Conservation (phyloP, 2,113 vertebrate species). For the Onychostruthus taczanowskii region DNA sequence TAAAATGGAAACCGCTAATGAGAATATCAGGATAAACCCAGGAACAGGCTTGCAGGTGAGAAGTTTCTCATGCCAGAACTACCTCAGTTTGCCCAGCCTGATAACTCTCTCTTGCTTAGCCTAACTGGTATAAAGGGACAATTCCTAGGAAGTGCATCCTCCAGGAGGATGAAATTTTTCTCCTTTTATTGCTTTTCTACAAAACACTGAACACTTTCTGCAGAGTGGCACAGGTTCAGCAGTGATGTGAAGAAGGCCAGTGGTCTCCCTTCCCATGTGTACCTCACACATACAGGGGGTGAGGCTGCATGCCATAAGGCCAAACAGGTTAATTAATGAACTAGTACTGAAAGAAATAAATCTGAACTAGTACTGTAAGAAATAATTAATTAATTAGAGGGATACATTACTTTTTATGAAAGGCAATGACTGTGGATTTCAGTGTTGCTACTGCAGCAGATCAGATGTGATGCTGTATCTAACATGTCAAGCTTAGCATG, state of each 20-base stretch:
- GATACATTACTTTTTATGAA: neutral
- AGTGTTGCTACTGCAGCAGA: neutral
- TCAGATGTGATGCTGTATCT: neutral
- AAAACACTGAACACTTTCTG: neutral
- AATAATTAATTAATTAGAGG: neutral
- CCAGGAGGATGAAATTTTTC: neutral
- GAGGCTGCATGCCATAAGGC: fast-evolving
- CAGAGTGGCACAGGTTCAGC: neutral
- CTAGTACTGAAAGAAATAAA: neutral
- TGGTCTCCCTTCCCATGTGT: neutral
- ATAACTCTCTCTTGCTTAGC: neutral
- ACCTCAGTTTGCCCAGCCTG: neutral
- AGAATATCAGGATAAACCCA: neutral
- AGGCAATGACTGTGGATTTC: neutral
- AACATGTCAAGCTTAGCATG: neutral
- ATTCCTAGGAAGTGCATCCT: neutral
- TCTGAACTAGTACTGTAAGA: neutral
- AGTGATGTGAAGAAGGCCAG: neutral
- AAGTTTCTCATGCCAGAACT: neutral
- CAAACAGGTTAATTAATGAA: neutral
- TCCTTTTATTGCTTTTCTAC: neutral
- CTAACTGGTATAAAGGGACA: neutral
- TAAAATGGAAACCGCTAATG: neutral
- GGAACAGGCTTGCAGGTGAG: neutral
- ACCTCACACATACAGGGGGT: neutral